Conservation (phyloP, 2,113 vertebrate genomes). For the Polyodon spathula region DNA sequence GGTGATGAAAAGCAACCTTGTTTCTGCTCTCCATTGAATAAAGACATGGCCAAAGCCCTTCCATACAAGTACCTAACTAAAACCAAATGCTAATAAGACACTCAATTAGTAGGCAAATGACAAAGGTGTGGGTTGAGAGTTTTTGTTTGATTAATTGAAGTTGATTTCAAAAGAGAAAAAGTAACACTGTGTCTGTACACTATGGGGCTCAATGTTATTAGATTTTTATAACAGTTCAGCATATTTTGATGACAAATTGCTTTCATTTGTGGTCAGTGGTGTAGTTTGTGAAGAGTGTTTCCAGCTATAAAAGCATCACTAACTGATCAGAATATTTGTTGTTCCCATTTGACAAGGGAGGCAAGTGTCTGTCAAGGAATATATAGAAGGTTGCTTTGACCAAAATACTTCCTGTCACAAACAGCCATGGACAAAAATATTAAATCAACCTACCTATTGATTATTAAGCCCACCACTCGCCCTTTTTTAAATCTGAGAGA, state of each 20-base stretch:
- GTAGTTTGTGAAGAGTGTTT: constrained; percentile 47
- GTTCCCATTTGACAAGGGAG: constrained; percentile 39
- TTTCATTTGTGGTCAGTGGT: constrained; percentile 45
- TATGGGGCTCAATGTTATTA: constrained; percentile 6
- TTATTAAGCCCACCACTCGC: no score
- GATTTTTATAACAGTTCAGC: constrained; percentile 28
- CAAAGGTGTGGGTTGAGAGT: background rate
- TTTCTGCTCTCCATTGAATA: no score
- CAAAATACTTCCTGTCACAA: background rate
- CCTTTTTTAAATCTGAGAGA: no score
- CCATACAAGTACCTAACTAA: background rate
- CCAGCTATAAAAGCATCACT: constrained; percentile 41
- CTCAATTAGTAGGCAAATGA: background rate
- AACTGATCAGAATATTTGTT: constrained; percentile 46
- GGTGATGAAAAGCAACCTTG: no score
- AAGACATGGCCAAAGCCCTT: no score
- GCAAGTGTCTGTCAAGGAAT: constrained; percentile 24
- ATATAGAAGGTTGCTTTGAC: background rate
- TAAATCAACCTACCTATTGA: no score
- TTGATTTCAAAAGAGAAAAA: constrained; percentile 24
- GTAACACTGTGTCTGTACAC: constrained; percentile 4
- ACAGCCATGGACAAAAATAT: no score
- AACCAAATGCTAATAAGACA: background rate
- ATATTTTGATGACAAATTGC: constrained; percentile 34
- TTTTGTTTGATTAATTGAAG: constrained; percentile 8